These are phyloP conservation scores for Diabrotica virgifera DNA, from an alignment of 1,140 invertebrate species.

Conservation along the genomic window DNA sequence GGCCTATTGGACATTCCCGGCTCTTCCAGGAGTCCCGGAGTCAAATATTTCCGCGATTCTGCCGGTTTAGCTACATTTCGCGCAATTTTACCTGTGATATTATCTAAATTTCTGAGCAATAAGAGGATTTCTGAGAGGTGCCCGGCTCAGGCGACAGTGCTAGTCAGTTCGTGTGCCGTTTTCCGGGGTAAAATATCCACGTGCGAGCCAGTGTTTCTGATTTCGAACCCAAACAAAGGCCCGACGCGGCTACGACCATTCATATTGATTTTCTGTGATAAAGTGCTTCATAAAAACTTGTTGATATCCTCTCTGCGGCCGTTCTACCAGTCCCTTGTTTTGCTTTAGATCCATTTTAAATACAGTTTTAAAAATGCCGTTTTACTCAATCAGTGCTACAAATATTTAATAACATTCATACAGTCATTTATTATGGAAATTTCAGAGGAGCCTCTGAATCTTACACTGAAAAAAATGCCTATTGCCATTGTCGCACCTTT, in stretches of 20 bases:
- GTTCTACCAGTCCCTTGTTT: background rate
- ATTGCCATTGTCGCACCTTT: conserved; percentile 46
- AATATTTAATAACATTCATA: background rate
- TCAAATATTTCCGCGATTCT: background rate
- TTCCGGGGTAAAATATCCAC: conserved; percentile 28
- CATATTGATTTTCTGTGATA: conserved; percentile 51
- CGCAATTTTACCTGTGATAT: conserved; percentile 19
- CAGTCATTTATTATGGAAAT: conserved; percentile 32
- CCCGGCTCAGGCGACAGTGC: conserved; percentile 10
- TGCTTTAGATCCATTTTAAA: conserved; percentile 1
- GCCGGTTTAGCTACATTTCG: background rate
- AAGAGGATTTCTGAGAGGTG: conserved; percentile 10
- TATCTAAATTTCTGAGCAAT: background rate
- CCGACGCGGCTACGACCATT: conserved; percentile 44
- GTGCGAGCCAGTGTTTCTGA: conserved; percentile 44
- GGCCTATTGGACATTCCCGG: conserved; percentile 17
- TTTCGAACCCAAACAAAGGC: conserved; percentile 47
- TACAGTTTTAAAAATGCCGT: background rate
- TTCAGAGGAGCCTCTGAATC: conserved; percentile 48
- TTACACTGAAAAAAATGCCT: conserved; percentile 51
- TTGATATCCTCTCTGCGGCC: conserved; percentile 44
- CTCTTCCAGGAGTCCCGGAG: no score
- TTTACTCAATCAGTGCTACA: background rate
- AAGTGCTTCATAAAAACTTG: conserved; percentile 50
- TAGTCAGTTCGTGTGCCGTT: conserved; percentile 10